These are phyloP conservation scores for Panurus biarmicus DNA, from an alignment of 2,113 vertebrate genomes.

Conservation along the genomic window DNA sequence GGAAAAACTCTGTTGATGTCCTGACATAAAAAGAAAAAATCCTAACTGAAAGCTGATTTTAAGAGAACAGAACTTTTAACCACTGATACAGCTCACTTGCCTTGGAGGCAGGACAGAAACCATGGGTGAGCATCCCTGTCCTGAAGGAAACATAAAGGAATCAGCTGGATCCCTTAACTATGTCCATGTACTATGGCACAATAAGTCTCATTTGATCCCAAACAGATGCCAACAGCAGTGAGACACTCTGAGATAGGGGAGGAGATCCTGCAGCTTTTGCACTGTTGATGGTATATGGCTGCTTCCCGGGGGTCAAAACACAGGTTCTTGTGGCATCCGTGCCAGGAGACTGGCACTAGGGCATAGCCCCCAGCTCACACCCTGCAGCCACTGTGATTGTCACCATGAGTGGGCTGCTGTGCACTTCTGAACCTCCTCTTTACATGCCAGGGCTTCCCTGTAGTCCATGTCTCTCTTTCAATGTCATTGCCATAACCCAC, in stretches of 20 bases:
- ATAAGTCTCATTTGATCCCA: neutral
- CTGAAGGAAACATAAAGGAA: neutral
- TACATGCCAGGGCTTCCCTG: neutral
- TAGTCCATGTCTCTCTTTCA: neutral
- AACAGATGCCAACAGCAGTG: neutral
- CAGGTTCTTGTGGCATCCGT: accelerated
- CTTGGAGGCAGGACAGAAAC: neutral
- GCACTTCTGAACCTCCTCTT: neutral
- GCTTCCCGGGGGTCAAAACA: neutral
- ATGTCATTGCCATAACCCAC: neutral
- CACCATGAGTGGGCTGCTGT: neutral
- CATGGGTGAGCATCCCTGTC: neutral
- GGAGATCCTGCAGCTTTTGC: neutral
- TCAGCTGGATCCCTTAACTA: neutral
- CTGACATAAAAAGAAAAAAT: neutral
- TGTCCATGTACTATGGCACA: neutral
- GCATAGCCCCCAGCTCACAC: neutral
- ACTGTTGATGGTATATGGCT: neutral
- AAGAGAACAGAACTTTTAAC: neutral
- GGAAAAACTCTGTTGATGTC: neutral
- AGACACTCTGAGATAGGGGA: neutral
- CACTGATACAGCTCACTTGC: neutral
- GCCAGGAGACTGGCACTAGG: neutral
- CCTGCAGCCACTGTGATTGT: neutral
- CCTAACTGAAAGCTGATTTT: neutral